A percentile compares a stretch with the other conserved stretches of the same genome.
These are phyloP conservation scores for Drosophila fulvimacula DNA, from an alignment of 2,888 invertebrate genomes.

Conservation along the genomic window DNA sequence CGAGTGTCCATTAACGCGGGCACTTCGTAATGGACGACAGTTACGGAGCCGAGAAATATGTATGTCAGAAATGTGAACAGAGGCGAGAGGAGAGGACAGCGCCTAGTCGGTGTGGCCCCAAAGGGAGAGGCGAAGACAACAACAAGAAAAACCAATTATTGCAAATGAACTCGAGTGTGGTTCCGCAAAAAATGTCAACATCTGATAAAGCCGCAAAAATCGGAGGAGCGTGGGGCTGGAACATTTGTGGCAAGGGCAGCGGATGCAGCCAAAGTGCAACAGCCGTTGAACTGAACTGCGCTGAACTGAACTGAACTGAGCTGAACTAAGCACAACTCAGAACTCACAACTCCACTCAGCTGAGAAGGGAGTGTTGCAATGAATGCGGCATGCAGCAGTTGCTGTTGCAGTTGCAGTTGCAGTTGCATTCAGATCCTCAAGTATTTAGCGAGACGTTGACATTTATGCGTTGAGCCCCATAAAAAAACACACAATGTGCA, in stretches of 20 bases:
- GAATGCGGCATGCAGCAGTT: conserved; percentile 39
- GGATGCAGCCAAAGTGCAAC: conserved; percentile 73
- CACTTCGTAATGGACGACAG: conserved; percentile 55
- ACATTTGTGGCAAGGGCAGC: conserved; percentile 44
- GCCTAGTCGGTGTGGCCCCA: conserved; percentile 7
- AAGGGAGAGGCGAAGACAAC: conserved; percentile 55
- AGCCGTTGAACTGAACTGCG: conserved; percentile 50
- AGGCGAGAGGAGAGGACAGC: background rate
- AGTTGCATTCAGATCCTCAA: conserved; percentile 55
- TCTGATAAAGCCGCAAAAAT: conserved; percentile 62
- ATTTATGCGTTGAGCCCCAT: conserved; percentile 55
- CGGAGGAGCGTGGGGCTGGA: conserved; percentile 7
- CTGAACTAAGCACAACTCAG: conserved; percentile 34
- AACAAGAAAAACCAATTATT: conserved; percentile 84
- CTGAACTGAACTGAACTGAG: conserved; percentile 29
- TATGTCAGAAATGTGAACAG: conserved; percentile 67
- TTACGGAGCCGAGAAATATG: conserved; percentile 59
- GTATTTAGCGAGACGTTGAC: conserved; percentile 77
- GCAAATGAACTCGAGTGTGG: conserved; percentile 84
- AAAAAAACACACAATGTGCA: conserved; percentile 9
- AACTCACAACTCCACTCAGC: conserved; percentile 33
- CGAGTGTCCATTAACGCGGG: conserved; percentile 57
- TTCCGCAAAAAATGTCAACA: conserved; percentile 74
- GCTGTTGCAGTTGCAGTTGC: conserved; percentile 20
- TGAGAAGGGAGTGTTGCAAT: conserved; percentile 1